Conservation (phyloP, 1,140 invertebrate species). For the Aphelinus certus region DNA sequence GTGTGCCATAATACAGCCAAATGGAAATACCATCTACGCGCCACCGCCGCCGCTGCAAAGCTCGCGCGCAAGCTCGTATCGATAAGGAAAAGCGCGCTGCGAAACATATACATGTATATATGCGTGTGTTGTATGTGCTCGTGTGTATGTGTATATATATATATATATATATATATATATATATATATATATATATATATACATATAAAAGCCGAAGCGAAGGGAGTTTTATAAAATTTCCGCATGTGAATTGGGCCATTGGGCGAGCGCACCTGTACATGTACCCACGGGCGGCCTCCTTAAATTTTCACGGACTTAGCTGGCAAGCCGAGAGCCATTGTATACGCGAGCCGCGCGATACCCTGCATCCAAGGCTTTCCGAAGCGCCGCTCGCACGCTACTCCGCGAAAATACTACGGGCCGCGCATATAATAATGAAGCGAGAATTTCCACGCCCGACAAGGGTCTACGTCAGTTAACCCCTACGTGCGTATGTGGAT, state of each 20-base stretch:
- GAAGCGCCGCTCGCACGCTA: not conserved
- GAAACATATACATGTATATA: no score
- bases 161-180: not conserved
- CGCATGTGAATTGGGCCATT: constrained; percentile 36
- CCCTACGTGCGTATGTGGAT: no score
- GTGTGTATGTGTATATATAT: no score
- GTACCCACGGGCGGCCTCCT: not conserved
- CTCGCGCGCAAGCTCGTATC: not conserved
- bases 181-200: not conserved
- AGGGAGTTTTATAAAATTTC: constrained; percentile 36
- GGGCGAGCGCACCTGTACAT: not conserved
- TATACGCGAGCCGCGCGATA: not conserved
- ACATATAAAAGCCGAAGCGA: not conserved
- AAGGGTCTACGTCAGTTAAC: no score
- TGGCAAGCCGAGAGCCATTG: constrained; percentile 4
- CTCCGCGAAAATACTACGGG: not conserved
- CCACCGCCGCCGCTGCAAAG: not conserved
- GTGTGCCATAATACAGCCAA: not conserved
- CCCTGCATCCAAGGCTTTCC: constrained; percentile 3
- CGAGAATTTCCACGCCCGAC: no score
- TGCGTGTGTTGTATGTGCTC: no score
- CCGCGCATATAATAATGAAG: not conserved
- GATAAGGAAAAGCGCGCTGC: constrained; percentile 8
- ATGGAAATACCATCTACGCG: constrained; percentile 5
- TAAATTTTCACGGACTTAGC: constrained; percentile 20